These are phyloP conservation scores for Hydrocynus forskahlii DNA, from an alignment of 2,797 vertebrate species.

Conservation along the genomic window DNA sequence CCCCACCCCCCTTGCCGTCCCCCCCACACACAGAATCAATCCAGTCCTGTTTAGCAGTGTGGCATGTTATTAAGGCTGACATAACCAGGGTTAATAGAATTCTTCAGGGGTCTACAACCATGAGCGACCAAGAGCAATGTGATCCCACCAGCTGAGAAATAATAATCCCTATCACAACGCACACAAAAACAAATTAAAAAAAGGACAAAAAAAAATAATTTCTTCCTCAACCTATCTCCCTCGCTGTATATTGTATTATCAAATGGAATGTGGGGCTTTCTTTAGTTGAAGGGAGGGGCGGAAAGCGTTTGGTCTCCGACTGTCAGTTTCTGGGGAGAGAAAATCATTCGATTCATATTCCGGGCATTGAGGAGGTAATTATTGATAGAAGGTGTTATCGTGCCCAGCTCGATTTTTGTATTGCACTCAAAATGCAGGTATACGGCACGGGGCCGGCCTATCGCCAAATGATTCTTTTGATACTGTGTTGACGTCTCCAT, in stretches of 20 bases:
- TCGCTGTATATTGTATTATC: slow-evolving; percentile 50
- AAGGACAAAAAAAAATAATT: slow-evolving; percentile 44
- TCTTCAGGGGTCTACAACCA: slow-evolving; percentile 73
- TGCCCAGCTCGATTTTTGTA: slow-evolving; percentile 56
- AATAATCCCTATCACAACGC: slow-evolving; percentile 68
- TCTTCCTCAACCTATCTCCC: slow-evolving; percentile 33
- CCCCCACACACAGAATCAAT: slow-evolving; percentile 57
- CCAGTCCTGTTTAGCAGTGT: slow-evolving; percentile 67
- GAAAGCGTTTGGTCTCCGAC: slow-evolving; percentile 38
- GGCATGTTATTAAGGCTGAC: slow-evolving; percentile 73
- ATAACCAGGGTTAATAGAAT: slow-evolving; percentile 78
- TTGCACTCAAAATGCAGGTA: slow-evolving; percentile 56
- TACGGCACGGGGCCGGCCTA: slow-evolving; percentile 53
- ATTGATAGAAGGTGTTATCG: slow-evolving; percentile 61
- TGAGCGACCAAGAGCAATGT: slow-evolving; percentile 64
- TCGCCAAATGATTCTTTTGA: slow-evolving; percentile 66
- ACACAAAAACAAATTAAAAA: slow-evolving; percentile 62
- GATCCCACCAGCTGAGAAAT: slow-evolving; percentile 67
- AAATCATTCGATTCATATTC: slow-evolving; percentile 58
- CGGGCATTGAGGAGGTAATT: slow-evolving; percentile 63
- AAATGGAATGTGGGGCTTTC: slow-evolving; percentile 48
- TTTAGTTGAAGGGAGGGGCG: slow-evolving; percentile 27
- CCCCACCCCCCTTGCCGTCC: slow-evolving; percentile 47
- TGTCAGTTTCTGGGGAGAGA: slow-evolving; percentile 10
- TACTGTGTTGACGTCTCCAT: slow-evolving; percentile 56